Conservation (phyloP, 2,113 vertebrate genomes). For the Atlantisia rogersi region DNA sequence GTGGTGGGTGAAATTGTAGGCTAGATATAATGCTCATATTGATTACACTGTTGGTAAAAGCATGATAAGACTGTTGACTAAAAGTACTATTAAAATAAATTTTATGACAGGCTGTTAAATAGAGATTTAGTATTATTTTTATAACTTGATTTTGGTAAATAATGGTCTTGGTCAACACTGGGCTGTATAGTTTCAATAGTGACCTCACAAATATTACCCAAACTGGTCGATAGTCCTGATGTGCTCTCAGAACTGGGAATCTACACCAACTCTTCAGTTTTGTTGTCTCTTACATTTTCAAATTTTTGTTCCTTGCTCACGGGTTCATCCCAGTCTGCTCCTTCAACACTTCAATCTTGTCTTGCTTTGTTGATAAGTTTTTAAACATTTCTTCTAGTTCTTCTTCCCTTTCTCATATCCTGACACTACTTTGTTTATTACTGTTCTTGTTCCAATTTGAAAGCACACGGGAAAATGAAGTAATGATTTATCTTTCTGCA, state of each 20-base stretch:
- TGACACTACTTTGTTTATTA: neutral
- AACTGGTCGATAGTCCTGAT: neutral
- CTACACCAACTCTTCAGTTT: neutral
- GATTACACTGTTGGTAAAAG: conserved; percentile 64
- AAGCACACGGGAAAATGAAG: neutral
- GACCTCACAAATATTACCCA: neutral
- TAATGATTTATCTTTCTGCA: neutral
- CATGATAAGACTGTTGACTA: conserved; percentile 60
- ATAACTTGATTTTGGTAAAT: conserved; percentile 31
- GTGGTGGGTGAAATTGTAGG: conserved; percentile 51
- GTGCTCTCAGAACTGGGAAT: neutral
- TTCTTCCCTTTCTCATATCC: neutral
- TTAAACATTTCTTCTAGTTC: neutral
- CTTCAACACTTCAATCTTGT: neutral
- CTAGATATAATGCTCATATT: conserved; percentile 53
- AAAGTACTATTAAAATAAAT: conserved; percentile 56
- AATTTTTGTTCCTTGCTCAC: neutral
- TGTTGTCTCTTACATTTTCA: neutral
- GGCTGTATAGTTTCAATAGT: neutral
- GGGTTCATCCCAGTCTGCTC: neutral
- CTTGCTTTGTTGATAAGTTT: neutral
- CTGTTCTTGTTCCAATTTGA: neutral
- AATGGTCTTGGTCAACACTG: neutral
- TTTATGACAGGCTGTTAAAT: conserved; percentile 27
- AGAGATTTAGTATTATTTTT: conserved; percentile 29